Evolutionary conservation across 2,113 vertebrate species (phyloP), one percentile per base, ranked within the genome.

Genomic region (Terrapene triunguis): DNA sequence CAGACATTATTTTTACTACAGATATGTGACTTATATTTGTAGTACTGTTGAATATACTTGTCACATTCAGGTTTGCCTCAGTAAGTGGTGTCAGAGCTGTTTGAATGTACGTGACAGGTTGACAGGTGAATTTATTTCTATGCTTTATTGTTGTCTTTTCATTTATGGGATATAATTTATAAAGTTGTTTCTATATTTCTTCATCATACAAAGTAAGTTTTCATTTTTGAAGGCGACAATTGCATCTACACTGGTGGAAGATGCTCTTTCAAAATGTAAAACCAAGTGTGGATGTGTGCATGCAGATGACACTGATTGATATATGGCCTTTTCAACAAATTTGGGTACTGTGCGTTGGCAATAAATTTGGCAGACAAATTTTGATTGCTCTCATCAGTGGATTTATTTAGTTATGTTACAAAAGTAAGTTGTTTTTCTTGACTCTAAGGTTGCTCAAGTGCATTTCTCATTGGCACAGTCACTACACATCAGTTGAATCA

Each of bases 91-190:
- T 81, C 38, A 87, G 78, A 79, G 44, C 14, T 47, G 38, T 69
- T 81, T 24, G 32, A 92, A 92, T 47, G 25, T 19, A 86, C 82
- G 50, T 27, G 55, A 84, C n/a, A 92, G 35, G 1, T 81, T 80
- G 44, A 24, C 0, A 1, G 74, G 29, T 13, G 38, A 32, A 57
- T 93, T 92, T 94, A 48, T 79, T 95, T 85, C 24, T 72, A 51
- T 65, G 85, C n/a, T 2, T 53, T 84, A 29, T 25, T 87, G 16
- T 16, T 80, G 86, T 83, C 22, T 88, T 74, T 53, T 85, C 35
- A 80, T 89, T 90, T 74, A 48, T 47, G 2, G 42, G 82, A 94
- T 94, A 85, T 82, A 2, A 48, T 94, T 93, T 92, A 95, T 79
- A 80, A 96, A 88, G 14, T 5, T 82, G 21, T 29, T 55, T 93